A percentile compares a stretch with the other conserved stretches of the same genome.
Evolutionary conservation across 2,888 invertebrate species (phyloP).

Genomic region (Stenchaetothrips biformis): DNA sequence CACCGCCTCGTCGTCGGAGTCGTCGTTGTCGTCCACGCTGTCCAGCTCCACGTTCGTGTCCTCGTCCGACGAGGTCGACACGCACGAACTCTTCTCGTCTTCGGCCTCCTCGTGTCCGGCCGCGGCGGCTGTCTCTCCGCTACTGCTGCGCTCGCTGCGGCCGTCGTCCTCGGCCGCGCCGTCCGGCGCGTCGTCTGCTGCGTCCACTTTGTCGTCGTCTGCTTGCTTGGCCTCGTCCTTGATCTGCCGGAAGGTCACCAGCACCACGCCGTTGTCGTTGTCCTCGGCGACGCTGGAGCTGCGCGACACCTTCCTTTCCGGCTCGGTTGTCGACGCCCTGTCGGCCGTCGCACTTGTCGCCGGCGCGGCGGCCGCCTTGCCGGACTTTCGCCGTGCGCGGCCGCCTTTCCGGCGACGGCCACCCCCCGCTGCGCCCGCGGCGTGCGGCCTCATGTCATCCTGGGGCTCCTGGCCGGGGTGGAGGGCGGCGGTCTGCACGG

Average conservation of each 20-base stretch:
- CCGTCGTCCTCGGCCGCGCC: not conserved
- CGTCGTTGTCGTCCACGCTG: slow-evolving; percentile 30
- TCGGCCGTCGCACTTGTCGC: slow-evolving; percentile 30
- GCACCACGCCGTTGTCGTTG: slow-evolving; percentile 35
- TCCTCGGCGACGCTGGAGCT: slow-evolving; percentile 34
- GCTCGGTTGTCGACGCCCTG: slow-evolving; percentile 44
- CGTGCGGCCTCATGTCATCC: slow-evolving; percentile 38
- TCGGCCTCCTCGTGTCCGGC: not conserved
- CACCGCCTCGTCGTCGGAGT: slow-evolving; percentile 29
- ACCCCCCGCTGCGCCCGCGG: slow-evolving; percentile 41
- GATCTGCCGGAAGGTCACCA: slow-evolving; percentile 36
- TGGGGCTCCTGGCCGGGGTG: slow-evolving; percentile 30
- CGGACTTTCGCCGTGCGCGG: slow-evolving; percentile 45
- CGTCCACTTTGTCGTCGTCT: slow-evolving; percentile 31
- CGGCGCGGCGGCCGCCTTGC: slow-evolving; percentile 36
- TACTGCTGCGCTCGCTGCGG: not conserved
- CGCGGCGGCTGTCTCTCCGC: not conserved
- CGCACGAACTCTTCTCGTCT: slow-evolving; percentile 1
- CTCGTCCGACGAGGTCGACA: slow-evolving; percentile 1
- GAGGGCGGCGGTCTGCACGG: slow-evolving; percentile 35
- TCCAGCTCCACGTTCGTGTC: slow-evolving; percentile 32
- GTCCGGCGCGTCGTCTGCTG: not conserved
- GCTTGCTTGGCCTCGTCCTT: slow-evolving; percentile 36
- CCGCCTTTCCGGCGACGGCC: slow-evolving; percentile 43
- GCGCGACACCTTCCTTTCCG: slow-evolving; percentile 40